Evolutionary conservation across 2,888 invertebrate species (phyloP), one percentile per base, ranked within the genome.

Genomic region (Oscheius myriophilus): DNA sequence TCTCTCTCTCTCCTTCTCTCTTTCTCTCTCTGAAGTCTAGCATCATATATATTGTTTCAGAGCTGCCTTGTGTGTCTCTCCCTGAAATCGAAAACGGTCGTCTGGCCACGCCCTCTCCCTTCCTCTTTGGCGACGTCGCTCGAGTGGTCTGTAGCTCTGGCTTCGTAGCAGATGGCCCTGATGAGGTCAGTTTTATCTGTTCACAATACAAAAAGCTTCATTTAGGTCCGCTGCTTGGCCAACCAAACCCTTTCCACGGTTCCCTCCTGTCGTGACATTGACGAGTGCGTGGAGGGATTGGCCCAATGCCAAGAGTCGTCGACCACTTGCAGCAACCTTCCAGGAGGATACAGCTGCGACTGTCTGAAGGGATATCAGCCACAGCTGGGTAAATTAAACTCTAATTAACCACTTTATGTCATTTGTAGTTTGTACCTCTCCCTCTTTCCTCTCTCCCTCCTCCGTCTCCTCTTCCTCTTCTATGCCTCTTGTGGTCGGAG

Each of bases 341-440:
- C 80, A 7, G 87, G 87, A 14, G 86, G 86, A 14, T 87, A 86
- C 65, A 61, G 64, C 45, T 87, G 87, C 54, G 70, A 80, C 14
- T 87, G 87, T 62, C 70, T 82, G 43, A 52, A 70, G 18, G 86
- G 86, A 23, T 87, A 79, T 69, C 75, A 79, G 52, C 79, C 86
- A 1, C 84, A 86, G 71, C 59, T 84, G 41, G 72, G 86, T 86
- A 26, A 73, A 75, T 58, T 33, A n/a, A 4, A 39, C 16, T 45
- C 0, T 14, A 6, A 12, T 45, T 12, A 25, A 59, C 11, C n/a
- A 23, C 6, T 41, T 12, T 11, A 39, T 42, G 11, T 41, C 33
- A 4, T 25, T 49, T n/a, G 2, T 23, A 68, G 68, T 54, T 33
- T 72, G 69, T 18, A n/a, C 69, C 42, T 21, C 53, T 42, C 64